Percentiles rank a stretch among this genome's conserved stretches.
Evolutionary conservation across 1,140 invertebrate genomes (phyloP).

Genomic region (Steinernema khuongi): DNA sequence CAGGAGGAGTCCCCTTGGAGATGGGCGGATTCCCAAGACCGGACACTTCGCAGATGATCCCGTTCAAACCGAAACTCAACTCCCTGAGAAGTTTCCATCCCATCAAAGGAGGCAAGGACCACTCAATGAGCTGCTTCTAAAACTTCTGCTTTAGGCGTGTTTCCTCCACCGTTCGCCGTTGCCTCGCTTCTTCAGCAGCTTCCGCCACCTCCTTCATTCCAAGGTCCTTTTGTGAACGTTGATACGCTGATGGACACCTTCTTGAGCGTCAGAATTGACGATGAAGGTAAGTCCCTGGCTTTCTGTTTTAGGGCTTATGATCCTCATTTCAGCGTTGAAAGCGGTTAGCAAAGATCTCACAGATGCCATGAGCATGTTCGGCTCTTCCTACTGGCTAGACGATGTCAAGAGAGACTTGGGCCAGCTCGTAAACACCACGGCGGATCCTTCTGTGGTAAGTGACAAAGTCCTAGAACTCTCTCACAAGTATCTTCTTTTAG

Average conservation of each 20-base stretch:
- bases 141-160: slow-evolving; percentile 36
- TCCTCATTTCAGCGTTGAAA: slow-evolving; percentile 43
- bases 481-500: slow-evolving; percentile 21
- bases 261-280: slow-evolving; percentile 19
- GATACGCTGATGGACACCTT: slow-evolving; percentile 43
- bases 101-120: slow-evolving; percentile 46
- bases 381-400: slow-evolving; percentile 42
- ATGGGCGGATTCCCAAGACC: slow-evolving; percentile 51
- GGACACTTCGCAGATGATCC: slow-evolving; percentile 56
- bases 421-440: slow-evolving; percentile 53
- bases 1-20: slow-evolving; percentile 28
- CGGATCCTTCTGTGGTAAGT: slow-evolving; percentile 51
- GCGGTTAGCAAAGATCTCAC: slow-evolving; percentile 36
- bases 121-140: background rate
- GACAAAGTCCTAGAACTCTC: background rate
- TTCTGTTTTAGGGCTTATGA: background rate
- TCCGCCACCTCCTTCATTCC: slow-evolving; percentile 50
- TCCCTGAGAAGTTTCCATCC: slow-evolving; percentile 45
- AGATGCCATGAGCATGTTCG: slow-evolving; percentile 46
- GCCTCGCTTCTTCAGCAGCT: slow-evolving; percentile 48
- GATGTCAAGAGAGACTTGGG: slow-evolving; percentile 57
- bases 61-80: slow-evolving; percentile 51
- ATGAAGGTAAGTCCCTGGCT: slow-evolving; percentile 20
- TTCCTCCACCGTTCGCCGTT: slow-evolving; percentile 49
- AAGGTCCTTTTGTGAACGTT: slow-evolving; percentile 54